Conservation (phyloP, 2,797 vertebrate species). For the Apodemus agrarius region DNA sequence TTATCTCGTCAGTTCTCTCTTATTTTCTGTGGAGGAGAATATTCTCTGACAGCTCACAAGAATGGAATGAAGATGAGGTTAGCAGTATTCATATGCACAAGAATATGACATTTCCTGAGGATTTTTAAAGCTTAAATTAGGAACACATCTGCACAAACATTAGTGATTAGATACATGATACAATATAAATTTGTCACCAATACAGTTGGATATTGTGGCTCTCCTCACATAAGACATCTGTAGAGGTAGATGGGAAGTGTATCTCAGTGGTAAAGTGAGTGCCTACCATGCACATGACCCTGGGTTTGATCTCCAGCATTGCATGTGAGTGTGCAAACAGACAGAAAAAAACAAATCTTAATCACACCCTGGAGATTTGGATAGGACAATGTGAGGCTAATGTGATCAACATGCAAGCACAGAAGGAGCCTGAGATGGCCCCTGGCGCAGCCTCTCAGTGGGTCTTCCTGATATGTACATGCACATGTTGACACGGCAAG, state of each 20-base stretch:
- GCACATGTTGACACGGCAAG: conserved; percentile 65
- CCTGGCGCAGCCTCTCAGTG: neutral
- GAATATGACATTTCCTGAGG: conserved; percentile 48
- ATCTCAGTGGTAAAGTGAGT: neutral
- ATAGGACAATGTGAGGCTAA: conserved; percentile 28
- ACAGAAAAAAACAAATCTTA: neutral
- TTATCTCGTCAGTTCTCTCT: conserved; percentile 45
- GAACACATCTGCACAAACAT: conserved; percentile 58
- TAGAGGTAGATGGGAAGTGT: neutral
- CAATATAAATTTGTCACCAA: conserved; percentile 36
- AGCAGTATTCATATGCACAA: conserved; percentile 40
- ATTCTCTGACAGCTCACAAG: conserved; percentile 53
- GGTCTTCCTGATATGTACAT: conserved; percentile 54
- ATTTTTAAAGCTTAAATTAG: conserved; percentile 67
- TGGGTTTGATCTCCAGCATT: neutral
- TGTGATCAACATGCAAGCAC: neutral
- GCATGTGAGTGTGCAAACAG: neutral
- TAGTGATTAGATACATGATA: conserved; percentile 39
- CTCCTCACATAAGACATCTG: neutral
- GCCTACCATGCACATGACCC: neutral
- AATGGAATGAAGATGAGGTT: conserved; percentile 68
- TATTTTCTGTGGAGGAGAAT: conserved; percentile 38
- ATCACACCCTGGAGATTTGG: neutral
- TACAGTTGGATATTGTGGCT: conserved; percentile 16
- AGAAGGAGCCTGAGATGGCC: neutral